Base-by-base conservation (phyloP, 2,888 invertebrate species). In the Nymphalis c-album region DNA sequence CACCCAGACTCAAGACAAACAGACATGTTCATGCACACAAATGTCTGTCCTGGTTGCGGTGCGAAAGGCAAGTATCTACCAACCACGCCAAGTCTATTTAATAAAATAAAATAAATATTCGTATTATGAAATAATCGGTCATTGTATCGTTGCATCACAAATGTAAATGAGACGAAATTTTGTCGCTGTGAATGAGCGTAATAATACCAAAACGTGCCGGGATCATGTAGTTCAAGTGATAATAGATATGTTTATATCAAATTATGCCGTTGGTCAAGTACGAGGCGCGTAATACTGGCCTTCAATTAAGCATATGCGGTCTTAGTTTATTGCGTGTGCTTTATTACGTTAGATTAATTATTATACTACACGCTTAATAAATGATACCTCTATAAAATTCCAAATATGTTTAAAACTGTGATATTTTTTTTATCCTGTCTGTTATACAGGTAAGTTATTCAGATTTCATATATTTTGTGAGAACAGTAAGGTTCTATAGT, bases 141-240 rank as follows among this genome's bases (percentile, higher is more conserved):
- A 40, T 40, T 40, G 10, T 40, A 4, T 13, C 40, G 40, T 40
- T 40, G 40, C 40, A 40, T 40, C 40, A 40, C 40, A 40, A 13
- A 40, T 40, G 13, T 40, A 13, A 40, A 13, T 13, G 40, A 40
- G 4, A 40, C 13, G 40, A 40, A 40, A 40, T 40, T 40, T 40
- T 4, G 2, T 40, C 40, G 40, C 50, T 63, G 64, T 70, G 67
- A 68, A 63, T 63, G 53, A 68, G 63, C 55, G 63, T 70, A 60
- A 51, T 65, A 64, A 51, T 64, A 60, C 47, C 57, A 31, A 69
- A 64, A 68, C 53, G 70, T 70, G 70, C 69, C 63, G 82, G 81
- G 87, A 83, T 88, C 87, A 85, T 69, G 75, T 62, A 81, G 87
- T 86, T 88, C 87, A 87, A 76, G 74, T 76, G 87, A 86, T 87